Base-by-base conservation (phyloP, 92 coral and sea anemone species). In the Pocillopora meandrina region DNA sequence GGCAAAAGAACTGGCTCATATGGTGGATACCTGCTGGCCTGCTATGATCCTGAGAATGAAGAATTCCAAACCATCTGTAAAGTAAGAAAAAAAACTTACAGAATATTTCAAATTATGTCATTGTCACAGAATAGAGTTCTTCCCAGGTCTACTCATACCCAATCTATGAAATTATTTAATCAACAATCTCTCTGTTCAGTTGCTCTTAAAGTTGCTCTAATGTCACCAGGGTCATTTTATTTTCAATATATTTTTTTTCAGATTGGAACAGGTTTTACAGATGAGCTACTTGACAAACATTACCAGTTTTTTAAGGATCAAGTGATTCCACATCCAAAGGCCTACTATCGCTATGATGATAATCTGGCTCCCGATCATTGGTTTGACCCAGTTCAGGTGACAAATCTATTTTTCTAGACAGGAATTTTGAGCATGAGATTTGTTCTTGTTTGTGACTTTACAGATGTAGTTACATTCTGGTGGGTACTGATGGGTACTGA, bases 251-350 rank as follows among this genome's bases (percentile, higher is more conserved):
- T 75, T 71, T 60, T 26, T 47, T 36, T 61, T 71, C 76, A 96
- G 99, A 93, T 96, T 61, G 98, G 99, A 80, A 94, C 98, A 7
- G 99, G 99, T 18, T 92, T 96, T 72, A 94, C 98, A 15, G 99
- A 96, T 74, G 98, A 96, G 36, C 90, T 91, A 19, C 90, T 94
- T 19, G 99, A 96, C 87, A 90, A 88, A 73, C 99, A 96, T 77
- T 87, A 90, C 70, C 90, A 89, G 88, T 89, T 96, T 80, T 91
- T 94, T 76, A 93, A 94, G 86, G 95, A 96, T 73, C 96, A 91
- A 58, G 94, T 96, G 65, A 94, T 96, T 49, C 92, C 92, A 14
- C 91, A 94, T 75, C 94, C 99, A 61, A 96, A 92, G 65, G 90
- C 98, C 2, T 96, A 96, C 85, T 96, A 96, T 86, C 98, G 99